Conservation (phyloP, 1,140 invertebrate genomes). For the Mamestra configurata region DNA sequence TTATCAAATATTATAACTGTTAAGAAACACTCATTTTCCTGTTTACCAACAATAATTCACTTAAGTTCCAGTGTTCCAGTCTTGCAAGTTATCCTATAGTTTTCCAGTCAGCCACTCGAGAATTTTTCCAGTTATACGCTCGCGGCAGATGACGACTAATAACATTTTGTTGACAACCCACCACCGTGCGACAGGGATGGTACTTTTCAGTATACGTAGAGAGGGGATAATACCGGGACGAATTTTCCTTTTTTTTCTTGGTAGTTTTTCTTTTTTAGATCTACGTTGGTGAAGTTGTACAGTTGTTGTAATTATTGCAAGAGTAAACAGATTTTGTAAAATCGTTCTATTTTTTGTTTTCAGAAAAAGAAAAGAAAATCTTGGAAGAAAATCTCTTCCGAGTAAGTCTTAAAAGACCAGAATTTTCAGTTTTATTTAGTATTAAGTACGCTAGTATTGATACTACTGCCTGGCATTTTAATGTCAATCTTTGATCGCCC, state of each 20-base stretch:
- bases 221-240: constrained; percentile 17
- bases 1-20: too few species aligned
- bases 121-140: constrained; percentile 69
- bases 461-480: too few species aligned
- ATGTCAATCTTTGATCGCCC: too few species aligned
- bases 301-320: too few species aligned
- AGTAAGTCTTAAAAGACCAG: too few species aligned
- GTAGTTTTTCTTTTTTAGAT: neutral
- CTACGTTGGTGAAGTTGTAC: neutral
- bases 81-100: constrained; percentile 33
- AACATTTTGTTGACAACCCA: constrained; percentile 81
- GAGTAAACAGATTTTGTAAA: too few species aligned
- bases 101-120: constrained; percentile 56
- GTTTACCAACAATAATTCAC: neutral
- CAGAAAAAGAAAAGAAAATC: too few species aligned
- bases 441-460: too few species aligned
- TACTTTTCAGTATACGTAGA: constrained; percentile 46
- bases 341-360: too few species aligned
- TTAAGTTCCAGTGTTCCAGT: neutral
- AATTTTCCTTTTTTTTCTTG: neutral
- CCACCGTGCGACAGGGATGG: constrained; percentile 72
- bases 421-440: too few species aligned
- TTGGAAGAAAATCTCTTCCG: too few species aligned
- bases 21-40: too few species aligned
- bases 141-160: constrained; percentile 76